Percentiles rank a stretch among this genome's conserved stretches.
Conservation (phyloP, 2,888 invertebrate species). For the Pristionchus fissidentatus region DNA sequence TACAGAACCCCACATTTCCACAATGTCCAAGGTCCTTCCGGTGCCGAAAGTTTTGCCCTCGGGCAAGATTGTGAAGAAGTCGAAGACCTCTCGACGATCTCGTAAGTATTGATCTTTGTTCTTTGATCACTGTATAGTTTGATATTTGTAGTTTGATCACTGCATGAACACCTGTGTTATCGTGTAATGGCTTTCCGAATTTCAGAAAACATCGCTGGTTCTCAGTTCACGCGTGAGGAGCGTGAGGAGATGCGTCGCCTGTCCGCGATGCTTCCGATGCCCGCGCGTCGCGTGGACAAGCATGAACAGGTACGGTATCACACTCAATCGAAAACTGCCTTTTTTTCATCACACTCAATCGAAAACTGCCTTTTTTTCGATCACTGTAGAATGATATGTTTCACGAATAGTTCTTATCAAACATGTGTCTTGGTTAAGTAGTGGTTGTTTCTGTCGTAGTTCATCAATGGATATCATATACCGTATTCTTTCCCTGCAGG, state of each 20-base stretch:
- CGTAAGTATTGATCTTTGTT: conserved; percentile 4
- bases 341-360: neutral
- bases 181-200: neutral
- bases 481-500: conserved; percentile 35
- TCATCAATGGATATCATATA: neutral
- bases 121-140: neutral
- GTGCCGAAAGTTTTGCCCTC: conserved; percentile 42
- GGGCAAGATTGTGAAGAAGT: conserved; percentile 28
- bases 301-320: conserved; percentile 45
- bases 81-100: neutral
- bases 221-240: conserved; percentile 56
- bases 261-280: conserved; percentile 60
- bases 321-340: neutral
- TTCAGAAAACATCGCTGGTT: neutral
- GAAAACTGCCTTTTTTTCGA: neutral
- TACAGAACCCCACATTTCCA: neutral
- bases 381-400: too few species aligned
- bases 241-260: conserved; percentile 61
- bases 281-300: conserved; percentile 48
- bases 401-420: too few species aligned
- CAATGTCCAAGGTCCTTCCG: conserved; percentile 22
- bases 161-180: too few species aligned
- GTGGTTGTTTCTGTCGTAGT: neutral
- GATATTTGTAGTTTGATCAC: neutral
- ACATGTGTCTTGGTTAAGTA: neutral